Conservation (phyloP, 2,888 invertebrate genomes). For the Drosophila neutralis region DNA sequence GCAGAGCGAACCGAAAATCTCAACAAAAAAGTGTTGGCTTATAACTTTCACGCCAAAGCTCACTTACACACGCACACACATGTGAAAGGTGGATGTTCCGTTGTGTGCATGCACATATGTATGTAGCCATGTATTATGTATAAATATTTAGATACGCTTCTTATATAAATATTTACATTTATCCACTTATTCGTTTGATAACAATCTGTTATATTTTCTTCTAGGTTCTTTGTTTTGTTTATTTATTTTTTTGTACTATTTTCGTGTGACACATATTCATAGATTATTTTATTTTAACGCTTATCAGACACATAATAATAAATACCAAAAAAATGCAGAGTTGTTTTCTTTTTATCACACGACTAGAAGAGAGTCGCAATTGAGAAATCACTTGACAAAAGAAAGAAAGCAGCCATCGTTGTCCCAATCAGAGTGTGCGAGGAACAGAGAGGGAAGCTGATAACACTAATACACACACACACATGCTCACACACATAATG, state of each 20-base stretch:
- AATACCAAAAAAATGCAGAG: conserved; percentile 28
- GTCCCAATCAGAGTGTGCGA: conserved; percentile 29
- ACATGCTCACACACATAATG: conserved; percentile 11
- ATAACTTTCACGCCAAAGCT: conserved; percentile 68
- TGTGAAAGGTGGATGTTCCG: conserved; percentile 43
- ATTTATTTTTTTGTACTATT: not conserved
- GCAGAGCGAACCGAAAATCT: conserved; percentile 42
- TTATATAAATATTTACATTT: conserved; percentile 10
- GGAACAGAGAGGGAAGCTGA: conserved; percentile 53
- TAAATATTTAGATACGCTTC: not conserved
- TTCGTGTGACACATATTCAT: not conserved
- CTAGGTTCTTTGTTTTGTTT: not conserved
- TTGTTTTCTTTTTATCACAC: conserved; percentile 51
- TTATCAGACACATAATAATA: conserved; percentile 47
- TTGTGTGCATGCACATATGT: conserved; percentile 1
- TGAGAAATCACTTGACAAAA: conserved; percentile 64
- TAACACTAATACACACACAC: conserved; percentile 34
- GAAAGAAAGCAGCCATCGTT: conserved; percentile 63
- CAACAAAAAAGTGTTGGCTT: conserved; percentile 51
- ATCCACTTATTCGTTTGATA: conserved; percentile 1
- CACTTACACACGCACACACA: conserved; percentile 19
- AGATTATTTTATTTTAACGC: conserved; percentile 27
- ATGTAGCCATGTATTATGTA: not conserved
- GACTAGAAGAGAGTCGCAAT: conserved; percentile 6
- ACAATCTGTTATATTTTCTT: conserved; percentile 1